A percentile compares a stretch with the other conserved stretches of the same genome.
These are phyloP conservation scores for Pelodiscus sinensis DNA, from an alignment of 2,113 vertebrate genomes.

Conservation along the genomic window DNA sequence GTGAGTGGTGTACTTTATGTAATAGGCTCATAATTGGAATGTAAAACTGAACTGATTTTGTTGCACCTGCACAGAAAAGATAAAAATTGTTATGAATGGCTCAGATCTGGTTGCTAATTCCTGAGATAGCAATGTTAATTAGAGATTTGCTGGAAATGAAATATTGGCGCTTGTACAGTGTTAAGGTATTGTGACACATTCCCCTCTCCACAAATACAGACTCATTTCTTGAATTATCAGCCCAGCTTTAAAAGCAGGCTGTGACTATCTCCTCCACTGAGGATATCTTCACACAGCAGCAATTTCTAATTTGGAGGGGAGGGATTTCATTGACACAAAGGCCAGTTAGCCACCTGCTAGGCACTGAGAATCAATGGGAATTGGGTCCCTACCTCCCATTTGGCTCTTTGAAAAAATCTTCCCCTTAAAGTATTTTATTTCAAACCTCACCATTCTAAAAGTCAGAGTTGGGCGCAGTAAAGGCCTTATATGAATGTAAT, in stretches of 20 bases:
- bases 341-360: background rate
- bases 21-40: conserved; percentile 9
- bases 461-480: background rate
- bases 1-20: background rate
- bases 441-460: background rate
- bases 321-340: background rate
- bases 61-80: conserved; percentile 13
- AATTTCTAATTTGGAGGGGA: conserved; percentile 27
- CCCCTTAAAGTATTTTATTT: background rate
- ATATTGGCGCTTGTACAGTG: background rate
- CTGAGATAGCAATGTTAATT: background rate
- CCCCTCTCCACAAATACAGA: background rate
- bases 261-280: conserved; percentile 15
- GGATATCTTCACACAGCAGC: conserved; percentile 6
- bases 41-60: background rate
- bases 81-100: background rate
- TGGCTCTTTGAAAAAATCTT: background rate
- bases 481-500: background rate
- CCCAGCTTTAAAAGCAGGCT: conserved; percentile 37
- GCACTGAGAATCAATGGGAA: conserved; percentile 1
- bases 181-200: background rate
- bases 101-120: background rate
- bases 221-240: conserved; percentile 52
- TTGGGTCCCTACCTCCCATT: conserved; percentile 1
- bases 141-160: conserved; percentile 39